These are phyloP conservation scores for Synergus gifuensis DNA, from an alignment of 2,888 invertebrate genomes.

Conservation along the genomic window DNA sequence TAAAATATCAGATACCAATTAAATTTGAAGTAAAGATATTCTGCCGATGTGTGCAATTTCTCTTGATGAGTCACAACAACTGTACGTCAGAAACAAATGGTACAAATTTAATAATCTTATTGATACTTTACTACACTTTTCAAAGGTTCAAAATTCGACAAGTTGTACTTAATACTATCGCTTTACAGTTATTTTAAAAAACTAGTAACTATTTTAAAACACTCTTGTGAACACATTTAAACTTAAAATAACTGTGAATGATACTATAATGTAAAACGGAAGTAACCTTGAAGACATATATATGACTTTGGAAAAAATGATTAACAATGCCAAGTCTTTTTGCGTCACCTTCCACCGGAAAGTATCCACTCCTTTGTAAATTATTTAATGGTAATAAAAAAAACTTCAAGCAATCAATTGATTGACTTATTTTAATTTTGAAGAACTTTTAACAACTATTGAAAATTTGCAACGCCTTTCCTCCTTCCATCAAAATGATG, in stretches of 20 bases:
- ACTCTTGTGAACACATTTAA: neutral
- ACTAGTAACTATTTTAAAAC: too few relatives aligned
- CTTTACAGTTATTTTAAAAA: too few relatives aligned
- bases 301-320: neutral
- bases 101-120: too few relatives aligned
- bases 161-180: too few relatives aligned
- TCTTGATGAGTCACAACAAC: neutral
- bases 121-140: neutral
- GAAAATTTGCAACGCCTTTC: neutral
- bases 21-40: neutral
- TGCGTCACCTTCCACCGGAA: neutral
- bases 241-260: neutral
- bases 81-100: neutral
- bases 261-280: neutral
- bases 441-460: neutral
- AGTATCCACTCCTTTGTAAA: neutral
- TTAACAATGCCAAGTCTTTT: neutral
- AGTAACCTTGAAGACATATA: constrained; percentile 2
- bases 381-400: neutral
- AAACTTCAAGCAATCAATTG: neutral
- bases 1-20: too few relatives aligned
- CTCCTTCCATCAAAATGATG: neutral
- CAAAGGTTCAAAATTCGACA: neutral
- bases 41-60: neutral
- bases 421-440: neutral